Conservation (phyloP, 2,797 vertebrate genomes). For the Anguilla anguilla region DNA sequence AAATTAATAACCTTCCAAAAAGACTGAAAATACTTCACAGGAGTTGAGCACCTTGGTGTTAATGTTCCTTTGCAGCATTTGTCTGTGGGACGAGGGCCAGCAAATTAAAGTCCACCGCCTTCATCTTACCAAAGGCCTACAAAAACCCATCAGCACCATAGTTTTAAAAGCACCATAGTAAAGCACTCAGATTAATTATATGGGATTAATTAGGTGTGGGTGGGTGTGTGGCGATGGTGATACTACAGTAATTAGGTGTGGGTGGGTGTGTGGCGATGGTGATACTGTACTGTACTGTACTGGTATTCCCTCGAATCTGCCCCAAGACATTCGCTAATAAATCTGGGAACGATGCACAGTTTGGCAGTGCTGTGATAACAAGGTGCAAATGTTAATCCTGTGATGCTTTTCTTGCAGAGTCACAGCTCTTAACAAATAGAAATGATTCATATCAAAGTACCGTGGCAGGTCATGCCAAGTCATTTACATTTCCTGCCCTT, state of each 20-base stretch:
- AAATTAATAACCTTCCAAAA: constrained; percentile 61
- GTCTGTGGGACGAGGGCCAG: constrained; percentile 39
- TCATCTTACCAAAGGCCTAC: constrained; percentile 58
- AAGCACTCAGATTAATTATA: constrained; percentile 64
- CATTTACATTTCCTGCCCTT: constrained; percentile 42
- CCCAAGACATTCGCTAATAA: constrained; percentile 46
- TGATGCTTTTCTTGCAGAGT: constrained; percentile 46
- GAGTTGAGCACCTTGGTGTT: constrained; percentile 10
- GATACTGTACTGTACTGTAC: not conserved
- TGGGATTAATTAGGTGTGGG: constrained; percentile 58
- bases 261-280: no score
- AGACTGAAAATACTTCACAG: constrained; percentile 49
- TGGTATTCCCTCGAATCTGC: not conserved
- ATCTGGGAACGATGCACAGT: constrained; percentile 51
- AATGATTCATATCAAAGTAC: constrained; percentile 52
- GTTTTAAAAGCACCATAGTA: constrained; percentile 47
- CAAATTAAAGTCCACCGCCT: constrained; percentile 53
- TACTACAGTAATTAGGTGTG: no score
- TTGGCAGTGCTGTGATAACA: constrained; percentile 46
- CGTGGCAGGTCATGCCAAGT: constrained; percentile 46
- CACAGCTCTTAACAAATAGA: constrained; percentile 54
- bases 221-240: no score
- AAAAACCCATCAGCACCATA: constrained; percentile 40
- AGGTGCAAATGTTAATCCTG: constrained; percentile 46
- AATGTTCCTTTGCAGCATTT: not conserved